Evolutionary conservation across 2,888 invertebrate species (phyloP).

Genomic region (Lasioglossum morio): DNA sequence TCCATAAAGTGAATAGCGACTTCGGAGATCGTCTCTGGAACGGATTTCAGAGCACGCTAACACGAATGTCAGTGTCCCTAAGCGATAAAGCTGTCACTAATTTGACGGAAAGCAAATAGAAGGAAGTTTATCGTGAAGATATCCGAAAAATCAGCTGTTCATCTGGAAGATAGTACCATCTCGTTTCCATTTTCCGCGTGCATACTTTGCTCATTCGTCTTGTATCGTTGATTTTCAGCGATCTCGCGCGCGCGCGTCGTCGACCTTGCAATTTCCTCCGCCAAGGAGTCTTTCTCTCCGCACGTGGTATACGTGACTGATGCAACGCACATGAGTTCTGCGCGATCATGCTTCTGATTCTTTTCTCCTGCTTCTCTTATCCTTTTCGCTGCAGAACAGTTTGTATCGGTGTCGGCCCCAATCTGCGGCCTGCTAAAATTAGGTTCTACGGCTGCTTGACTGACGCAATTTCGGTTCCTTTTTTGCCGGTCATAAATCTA

Average conservation of each 20-base stretch:
- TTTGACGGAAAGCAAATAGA: background rate
- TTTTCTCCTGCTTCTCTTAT: background rate
- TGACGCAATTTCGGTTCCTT: slow-evolving; percentile 43
- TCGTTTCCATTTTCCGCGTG: background rate
- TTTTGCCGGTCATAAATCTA: slow-evolving; percentile 28
- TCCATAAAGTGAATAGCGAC: too few species aligned
- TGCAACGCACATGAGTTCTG: slow-evolving; percentile 54
- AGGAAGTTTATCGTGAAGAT: background rate
- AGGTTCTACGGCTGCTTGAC: slow-evolving; percentile 21
- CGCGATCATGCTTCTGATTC: slow-evolving; percentile 21
- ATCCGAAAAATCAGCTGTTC: background rate
- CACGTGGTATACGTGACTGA: slow-evolving; percentile 64
- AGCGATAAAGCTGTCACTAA: background rate
- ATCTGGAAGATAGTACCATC: background rate
- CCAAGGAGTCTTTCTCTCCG: slow-evolving; percentile 15
- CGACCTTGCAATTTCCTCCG: slow-evolving; percentile 17
- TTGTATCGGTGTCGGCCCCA: background rate
- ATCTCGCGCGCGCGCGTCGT: background rate
- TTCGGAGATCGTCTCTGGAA: background rate
- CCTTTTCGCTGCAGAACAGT: background rate
- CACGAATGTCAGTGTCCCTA: background rate
- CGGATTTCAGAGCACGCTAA: background rate
- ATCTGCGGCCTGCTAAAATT: slow-evolving; percentile 41
- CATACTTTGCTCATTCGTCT: background rate
- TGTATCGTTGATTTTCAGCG: slow-evolving; percentile 19